phyloP scores from a whole-genome alignment of 2,888 invertebrate genomes.

The Caenorhabditis parvicauda region DNA sequence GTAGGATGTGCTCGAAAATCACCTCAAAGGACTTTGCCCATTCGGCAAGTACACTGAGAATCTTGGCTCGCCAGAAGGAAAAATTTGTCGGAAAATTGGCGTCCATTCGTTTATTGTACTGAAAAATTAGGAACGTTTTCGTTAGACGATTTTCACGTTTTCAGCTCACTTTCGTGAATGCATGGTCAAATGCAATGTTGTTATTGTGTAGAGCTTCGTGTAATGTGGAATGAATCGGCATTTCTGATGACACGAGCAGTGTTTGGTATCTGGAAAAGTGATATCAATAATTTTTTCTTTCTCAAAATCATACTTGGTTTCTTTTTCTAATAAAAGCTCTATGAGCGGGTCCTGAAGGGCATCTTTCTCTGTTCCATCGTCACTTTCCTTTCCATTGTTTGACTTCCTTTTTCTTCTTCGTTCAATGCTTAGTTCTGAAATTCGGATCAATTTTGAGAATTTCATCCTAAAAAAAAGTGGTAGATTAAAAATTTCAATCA shows the following conservation, averaged over 20 bases:
- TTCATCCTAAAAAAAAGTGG: background rate
- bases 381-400: slow-evolving; percentile 21
- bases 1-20: no score
- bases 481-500: background rate
- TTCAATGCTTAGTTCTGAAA: slow-evolving; percentile 57
- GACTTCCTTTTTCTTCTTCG: slow-evolving; percentile 54
- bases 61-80: slow-evolving; percentile 60
- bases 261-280: slow-evolving; percentile 30
- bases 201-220: slow-evolving; percentile 28
- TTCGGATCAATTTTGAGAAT: background rate
- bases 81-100: slow-evolving; percentile 47
- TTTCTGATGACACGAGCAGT: slow-evolving; percentile 28
- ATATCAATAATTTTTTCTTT: no score
- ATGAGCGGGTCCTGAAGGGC: slow-evolving; percentile 42
- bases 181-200: slow-evolving; percentile 35
- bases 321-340: slow-evolving; percentile 36
- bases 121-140: slow-evolving; percentile 5
- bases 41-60: slow-evolving; percentile 55
- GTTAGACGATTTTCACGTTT: background rate
- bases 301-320: slow-evolving; percentile 21
- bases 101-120: slow-evolving; percentile 35
- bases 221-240: slow-evolving; percentile 35
- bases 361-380: slow-evolving; percentile 17
- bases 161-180: slow-evolving; percentile 24
- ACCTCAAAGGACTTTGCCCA: slow-evolving; percentile 61